These are phyloP conservation scores for Artemia franciscana DNA, from an alignment of 1,140 invertebrate species.

Conservation along the genomic window DNA sequence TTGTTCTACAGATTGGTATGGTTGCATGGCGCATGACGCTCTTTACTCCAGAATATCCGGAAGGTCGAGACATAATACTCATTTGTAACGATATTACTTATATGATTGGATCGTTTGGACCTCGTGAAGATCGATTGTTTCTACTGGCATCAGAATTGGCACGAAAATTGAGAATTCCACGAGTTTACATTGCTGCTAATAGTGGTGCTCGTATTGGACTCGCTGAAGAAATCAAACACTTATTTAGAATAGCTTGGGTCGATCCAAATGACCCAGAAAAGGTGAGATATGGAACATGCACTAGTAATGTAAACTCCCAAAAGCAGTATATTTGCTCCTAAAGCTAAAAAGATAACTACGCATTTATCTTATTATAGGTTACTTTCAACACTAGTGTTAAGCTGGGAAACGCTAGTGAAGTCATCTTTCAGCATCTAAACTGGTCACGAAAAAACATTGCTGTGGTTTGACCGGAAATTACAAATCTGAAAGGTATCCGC, in stretches of 20 bases:
- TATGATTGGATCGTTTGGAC: constrained; percentile 89
- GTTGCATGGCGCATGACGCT: constrained; percentile 85
- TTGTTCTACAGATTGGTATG: constrained; percentile 55
- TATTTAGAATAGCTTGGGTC: constrained; percentile 81
- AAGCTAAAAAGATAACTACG: background rate
- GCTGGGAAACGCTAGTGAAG: no score
- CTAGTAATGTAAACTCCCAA: background rate
- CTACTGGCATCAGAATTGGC: constrained; percentile 70
- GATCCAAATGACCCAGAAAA: constrained; percentile 72
- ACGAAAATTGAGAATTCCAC: constrained; percentile 56
- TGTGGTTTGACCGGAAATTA: no score
- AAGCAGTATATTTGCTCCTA: background rate
- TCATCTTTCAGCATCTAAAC: no score
- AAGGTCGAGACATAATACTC: constrained; percentile 76
- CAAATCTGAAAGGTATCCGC: no score
- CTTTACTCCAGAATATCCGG: constrained; percentile 81
- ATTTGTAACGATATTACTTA: constrained; percentile 93
- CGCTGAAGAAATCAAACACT: constrained; percentile 82
- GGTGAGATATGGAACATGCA: constrained; percentile 18
- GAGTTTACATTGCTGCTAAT: constrained; percentile 87
- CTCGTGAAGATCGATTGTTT: constrained; percentile 78
- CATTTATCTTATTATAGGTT: no score
- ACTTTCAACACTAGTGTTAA: no score
- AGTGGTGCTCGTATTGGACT: constrained; percentile 91
- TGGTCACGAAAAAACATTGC: no score